Evolutionary conservation across 2,888 invertebrate genomes (phyloP), one percentile per base, ranked within the genome.

Genomic region (Linyphia triangularis): DNA sequence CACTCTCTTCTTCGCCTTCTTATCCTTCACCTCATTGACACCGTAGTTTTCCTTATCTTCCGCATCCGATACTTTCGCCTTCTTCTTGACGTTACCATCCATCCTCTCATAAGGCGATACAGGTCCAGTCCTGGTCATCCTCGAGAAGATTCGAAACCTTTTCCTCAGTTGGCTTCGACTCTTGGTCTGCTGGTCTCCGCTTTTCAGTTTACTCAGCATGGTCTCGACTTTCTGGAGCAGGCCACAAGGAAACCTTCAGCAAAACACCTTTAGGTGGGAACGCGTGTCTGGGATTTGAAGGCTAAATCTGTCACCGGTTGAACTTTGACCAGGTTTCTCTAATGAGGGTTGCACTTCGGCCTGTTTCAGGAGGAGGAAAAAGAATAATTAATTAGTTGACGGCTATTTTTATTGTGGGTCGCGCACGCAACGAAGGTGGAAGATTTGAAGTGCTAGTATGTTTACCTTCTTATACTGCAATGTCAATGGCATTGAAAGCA

Each of bases 1-100:
- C 33, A 86, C 86, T 67, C 79, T 85, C 26, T 65, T 86, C 33
- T 85, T 86, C 43, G 75, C 82, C 33, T 88, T 88, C 28, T 61
- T 69, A 7, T 88, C 67, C 24, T 82, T 82, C 5, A 82, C 82
- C 24, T 67, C 75, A 40, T 59, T 61, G 16, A 26, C 13, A 7
- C 30, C 43, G 9, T 13, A 30, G 16, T 70, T 59, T n/a, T 43
- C 67, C n/a, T 69, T 82, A 4, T 37, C 30, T 9, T 63, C 65
- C 28, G 6, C 57, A 19, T 57, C 67, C 65, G 63, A 59, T 19
- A 28, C 16, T 33, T 33, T 83, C 43, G 37, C 73, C 24, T 30
- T 59, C 33, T 73, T 75, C 57, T 63, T 79, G 9, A 2, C 85
- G 7, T 86, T 79, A 33, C 30, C 37, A 19, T 73, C 86, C 86